Conservation (phyloP, 2,797 vertebrate genomes). For the Eupleurogrammus muticus region DNA sequence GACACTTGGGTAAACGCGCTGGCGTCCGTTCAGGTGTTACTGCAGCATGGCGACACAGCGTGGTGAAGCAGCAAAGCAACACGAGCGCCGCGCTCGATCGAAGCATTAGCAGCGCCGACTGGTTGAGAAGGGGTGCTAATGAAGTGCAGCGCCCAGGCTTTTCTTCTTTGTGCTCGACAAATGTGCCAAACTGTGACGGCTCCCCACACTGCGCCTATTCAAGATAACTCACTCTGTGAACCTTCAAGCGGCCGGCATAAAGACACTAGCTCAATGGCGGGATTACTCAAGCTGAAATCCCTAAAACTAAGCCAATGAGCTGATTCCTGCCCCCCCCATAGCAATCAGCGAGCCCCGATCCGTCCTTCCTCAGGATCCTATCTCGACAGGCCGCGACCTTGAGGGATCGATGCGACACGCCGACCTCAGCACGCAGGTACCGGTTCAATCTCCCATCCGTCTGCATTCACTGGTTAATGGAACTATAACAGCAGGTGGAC, state of each 20-base stretch:
- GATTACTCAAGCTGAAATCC: slow-evolving; percentile 69
- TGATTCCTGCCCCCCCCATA: slow-evolving; percentile 68
- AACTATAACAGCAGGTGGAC: slow-evolving; percentile 57
- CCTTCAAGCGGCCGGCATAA: slow-evolving; percentile 54
- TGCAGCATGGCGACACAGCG: background rate
- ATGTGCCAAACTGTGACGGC: slow-evolving; percentile 29
- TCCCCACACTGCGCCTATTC: slow-evolving; percentile 42
- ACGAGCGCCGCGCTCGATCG: background rate
- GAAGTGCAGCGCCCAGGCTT: slow-evolving; percentile 23
- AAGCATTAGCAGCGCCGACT: slow-evolving; percentile 17
- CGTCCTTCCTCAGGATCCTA: slow-evolving; percentile 58
- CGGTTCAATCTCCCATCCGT: slow-evolving; percentile 35
- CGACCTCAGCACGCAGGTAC: slow-evolving; percentile 20
- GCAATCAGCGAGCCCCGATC: slow-evolving; percentile 67
- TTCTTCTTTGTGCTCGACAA: slow-evolving; percentile 39
- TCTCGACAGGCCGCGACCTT: slow-evolving; percentile 67
- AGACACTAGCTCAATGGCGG: slow-evolving; percentile 56
- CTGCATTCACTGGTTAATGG: slow-evolving; percentile 56
- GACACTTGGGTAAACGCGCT: background rate
- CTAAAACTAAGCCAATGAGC: slow-evolving; percentile 74
- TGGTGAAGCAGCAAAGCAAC: slow-evolving; percentile 1
- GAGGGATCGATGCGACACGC: slow-evolving; percentile 53
- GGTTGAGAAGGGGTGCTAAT: slow-evolving; percentile 37
- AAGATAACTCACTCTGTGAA: slow-evolving; percentile 58
- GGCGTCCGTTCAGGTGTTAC: slow-evolving; percentile 2